phyloP scores from a whole-genome alignment of 2,888 invertebrate genomes.

The Hyalella azteca region DNA sequence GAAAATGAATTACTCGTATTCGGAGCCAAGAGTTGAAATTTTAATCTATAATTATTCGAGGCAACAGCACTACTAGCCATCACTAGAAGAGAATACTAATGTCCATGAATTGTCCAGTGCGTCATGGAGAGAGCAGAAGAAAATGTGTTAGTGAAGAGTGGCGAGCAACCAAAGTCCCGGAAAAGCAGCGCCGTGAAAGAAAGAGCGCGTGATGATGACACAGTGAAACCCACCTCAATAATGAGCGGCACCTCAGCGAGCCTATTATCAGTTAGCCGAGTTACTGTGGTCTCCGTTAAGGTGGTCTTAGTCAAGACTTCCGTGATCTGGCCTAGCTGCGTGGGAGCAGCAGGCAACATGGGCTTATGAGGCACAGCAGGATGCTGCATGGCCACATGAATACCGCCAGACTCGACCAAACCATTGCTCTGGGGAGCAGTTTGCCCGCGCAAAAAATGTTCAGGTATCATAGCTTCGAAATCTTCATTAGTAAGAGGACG shows the following conservation, averaged over 20 bases:
- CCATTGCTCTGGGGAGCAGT: constrained; percentile 47
- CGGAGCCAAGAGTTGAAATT: too few species aligned
- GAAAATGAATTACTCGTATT: too few species aligned
- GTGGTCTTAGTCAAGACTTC: constrained; percentile 96
- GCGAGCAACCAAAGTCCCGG: constrained; percentile 1
- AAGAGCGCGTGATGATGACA: too few species aligned
- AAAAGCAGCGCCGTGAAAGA: not conserved
- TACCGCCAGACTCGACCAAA: constrained; percentile 63
- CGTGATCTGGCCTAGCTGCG: constrained; percentile 83
- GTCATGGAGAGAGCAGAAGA: constrained; percentile 10
- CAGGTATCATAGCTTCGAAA: constrained; percentile 93
- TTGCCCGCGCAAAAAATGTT: constrained; percentile 74
- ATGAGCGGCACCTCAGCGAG: constrained; percentile 79
- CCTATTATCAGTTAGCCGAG: constrained; percentile 90
- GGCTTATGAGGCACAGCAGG: constrained; percentile 61
- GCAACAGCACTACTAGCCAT: too few species aligned
- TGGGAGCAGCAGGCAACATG: constrained; percentile 72
- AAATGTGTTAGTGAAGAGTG: not conserved
- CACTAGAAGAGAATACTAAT: too few species aligned
- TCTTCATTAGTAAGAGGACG: constrained; percentile 83
- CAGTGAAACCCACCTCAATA: constrained; percentile 76
- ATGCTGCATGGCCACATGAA: constrained; percentile 86
- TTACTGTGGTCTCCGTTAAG: constrained; percentile 93
- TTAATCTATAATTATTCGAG: too few species aligned
- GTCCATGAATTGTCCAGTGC: too few species aligned